Percentiles rank a stretch among this genome's conserved stretches.
These are phyloP conservation scores for Protophormia terraenovae DNA, from an alignment of 2,888 invertebrate species.

Conservation along the genomic window DNA sequence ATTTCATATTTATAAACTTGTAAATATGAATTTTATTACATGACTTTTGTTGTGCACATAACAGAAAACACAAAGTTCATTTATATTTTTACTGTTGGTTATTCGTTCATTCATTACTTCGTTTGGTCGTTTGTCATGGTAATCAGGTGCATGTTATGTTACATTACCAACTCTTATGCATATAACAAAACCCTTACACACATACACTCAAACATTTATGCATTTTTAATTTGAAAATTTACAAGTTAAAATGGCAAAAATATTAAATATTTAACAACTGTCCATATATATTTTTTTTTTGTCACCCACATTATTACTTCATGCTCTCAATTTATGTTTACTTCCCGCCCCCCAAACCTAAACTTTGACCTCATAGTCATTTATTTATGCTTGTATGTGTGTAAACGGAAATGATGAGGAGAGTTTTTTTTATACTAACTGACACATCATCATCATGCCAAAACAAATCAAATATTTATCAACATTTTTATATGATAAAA, in stretches of 20 bases:
- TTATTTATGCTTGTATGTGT: neutral
- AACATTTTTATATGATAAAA: conserved; percentile 30
- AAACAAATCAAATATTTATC: conserved; percentile 57
- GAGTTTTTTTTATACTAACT: conserved; percentile 28
- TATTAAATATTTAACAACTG: conserved; percentile 56
- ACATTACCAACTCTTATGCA: no score
- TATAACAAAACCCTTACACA: neutral
- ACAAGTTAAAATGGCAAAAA: conserved; percentile 70
- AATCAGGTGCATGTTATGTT: conserved; percentile 54
- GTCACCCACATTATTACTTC: conserved; percentile 37
- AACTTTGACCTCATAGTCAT: neutral
- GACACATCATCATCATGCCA: conserved; percentile 40
- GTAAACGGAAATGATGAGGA: conserved; percentile 39
- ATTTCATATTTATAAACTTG: conserved; percentile 61
- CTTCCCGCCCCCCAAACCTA: neutral
- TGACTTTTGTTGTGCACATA: conserved; percentile 42
- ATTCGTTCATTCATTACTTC: neutral
- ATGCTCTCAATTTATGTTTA: neutral
- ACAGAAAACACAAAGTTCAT: neutral
- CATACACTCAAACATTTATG: conserved; percentile 48
- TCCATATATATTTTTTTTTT: conserved; percentile 50
- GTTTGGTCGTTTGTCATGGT: conserved; percentile 56
- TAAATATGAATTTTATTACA: conserved; percentile 61
- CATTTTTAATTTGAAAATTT: conserved; percentile 78
- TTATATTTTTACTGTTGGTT: neutral